Evolutionary conservation across 2,113 vertebrate species (phyloP), one percentile per base, ranked within the genome.

Genomic region (Conger conger): DNA sequence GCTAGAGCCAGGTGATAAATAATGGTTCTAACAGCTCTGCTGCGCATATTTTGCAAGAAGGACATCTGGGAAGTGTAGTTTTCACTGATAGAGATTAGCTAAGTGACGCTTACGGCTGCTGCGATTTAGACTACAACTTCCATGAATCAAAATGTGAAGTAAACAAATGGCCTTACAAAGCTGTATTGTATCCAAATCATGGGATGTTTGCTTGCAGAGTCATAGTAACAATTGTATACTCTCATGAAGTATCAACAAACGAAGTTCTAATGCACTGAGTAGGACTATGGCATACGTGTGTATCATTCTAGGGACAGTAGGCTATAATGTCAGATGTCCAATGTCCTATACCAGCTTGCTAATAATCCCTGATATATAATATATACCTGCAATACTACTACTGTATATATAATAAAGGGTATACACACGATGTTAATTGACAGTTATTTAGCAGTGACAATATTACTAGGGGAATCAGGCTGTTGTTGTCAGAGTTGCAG

Each of bases 51-150:
- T 27, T 0, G 0, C 30, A 7, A 45, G 53, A 42, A 23, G 16
- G 83, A 15, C n/a, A 15, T 81, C 33, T 88, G 92, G 93, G 91
- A 90, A 83, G 20, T 91, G 86, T 87, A 89, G 91, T 94, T 30
- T 68, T 37, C 63, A 20, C 11, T 1, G 7, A 73, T 11, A 33
- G 11, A 23, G 38, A n/a, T 16, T 38, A 7, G 20, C 17, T 4
- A 53, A 3, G 79, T 73, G 54, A 33, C 45, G 20, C 5, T 27
- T 7, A 4, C 4, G 18, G 9, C 1, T 20, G 36, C 23, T 53
- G 33, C 18, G 0, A 27, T 5, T 1, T 30, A 83, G 85, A 91
- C 90, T 90, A 90, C 89, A 91, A 82, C 80, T 77, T 60, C 80
- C 80, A 54, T 76, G 45, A 68, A 33, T 13, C 4, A 42, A 33